Conservation (phyloP, 1,140 invertebrate genomes). For the Drosophila triauraria region DNA sequence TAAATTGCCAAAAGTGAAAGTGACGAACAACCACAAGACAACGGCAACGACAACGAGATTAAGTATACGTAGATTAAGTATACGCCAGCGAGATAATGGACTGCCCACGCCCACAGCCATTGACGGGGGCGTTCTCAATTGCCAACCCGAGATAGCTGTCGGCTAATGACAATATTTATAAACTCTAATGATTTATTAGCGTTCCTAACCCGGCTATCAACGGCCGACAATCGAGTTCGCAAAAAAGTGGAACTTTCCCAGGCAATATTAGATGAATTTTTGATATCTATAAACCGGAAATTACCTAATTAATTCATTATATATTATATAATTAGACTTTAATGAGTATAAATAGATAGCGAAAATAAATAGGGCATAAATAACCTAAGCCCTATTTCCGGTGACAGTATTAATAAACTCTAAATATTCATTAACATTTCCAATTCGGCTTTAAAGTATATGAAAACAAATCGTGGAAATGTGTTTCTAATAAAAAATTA, state of each 20-base stretch:
- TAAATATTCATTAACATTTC: neutral
- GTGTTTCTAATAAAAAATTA: neutral
- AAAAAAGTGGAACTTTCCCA: slow-evolving; percentile 26
- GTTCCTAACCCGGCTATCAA: slow-evolving; percentile 13
- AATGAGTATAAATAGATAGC: too few species aligned
- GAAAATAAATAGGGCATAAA: too few species aligned
- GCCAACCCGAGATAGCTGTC: slow-evolving; percentile 17
- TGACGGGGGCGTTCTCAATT: slow-evolving; percentile 46
- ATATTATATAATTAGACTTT: neutral
- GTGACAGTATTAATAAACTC: neutral
- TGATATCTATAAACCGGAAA: neutral
- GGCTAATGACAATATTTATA: slow-evolving; percentile 58
- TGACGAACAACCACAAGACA: slow-evolving; percentile 27
- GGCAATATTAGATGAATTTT: neutral
- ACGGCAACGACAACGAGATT: slow-evolving; percentile 31
- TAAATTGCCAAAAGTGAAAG: slow-evolving; percentile 76
- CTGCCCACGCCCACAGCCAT: slow-evolving; percentile 41
- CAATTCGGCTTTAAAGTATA: neutral
- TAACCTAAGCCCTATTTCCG: neutral
- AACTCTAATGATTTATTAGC: slow-evolving; percentile 46
- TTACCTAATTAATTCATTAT: neutral
- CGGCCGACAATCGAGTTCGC: neutral
- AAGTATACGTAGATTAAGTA: slow-evolving; percentile 27
- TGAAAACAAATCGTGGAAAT: neutral
- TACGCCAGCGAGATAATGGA: slow-evolving; percentile 39